Conservation (phyloP, 2,113 vertebrate species). For the Mellivora capensis region DNA sequence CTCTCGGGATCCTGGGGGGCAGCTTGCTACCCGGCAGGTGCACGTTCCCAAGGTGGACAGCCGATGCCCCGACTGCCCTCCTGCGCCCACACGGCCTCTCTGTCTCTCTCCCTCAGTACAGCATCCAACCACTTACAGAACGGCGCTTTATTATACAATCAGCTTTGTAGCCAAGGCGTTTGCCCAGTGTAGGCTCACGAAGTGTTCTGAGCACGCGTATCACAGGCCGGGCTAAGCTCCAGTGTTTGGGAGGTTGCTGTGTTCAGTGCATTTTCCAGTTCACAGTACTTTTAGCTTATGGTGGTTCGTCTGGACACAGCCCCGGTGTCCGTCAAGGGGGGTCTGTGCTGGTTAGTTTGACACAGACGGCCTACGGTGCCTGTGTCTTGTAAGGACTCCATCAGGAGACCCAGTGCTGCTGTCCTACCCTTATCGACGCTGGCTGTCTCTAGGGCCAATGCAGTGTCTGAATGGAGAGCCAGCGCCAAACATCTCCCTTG, state of each 20-base stretch:
- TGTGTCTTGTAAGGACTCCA: background rate
- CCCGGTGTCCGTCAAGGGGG: background rate
- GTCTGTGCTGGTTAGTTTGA: background rate
- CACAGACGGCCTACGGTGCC: background rate
- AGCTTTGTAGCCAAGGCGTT: background rate
- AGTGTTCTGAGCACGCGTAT: background rate
- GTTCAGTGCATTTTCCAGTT: background rate
- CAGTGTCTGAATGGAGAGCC: background rate
- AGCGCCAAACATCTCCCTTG: background rate
- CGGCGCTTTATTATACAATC: background rate
- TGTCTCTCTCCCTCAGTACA: background rate
- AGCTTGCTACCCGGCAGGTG: background rate
- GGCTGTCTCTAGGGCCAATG: background rate
- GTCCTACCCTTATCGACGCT: fast-evolving
- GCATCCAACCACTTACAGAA: background rate
- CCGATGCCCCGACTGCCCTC: background rate
- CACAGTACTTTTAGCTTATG: background rate
- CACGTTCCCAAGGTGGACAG: background rate
- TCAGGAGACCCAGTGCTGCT: too few species aligned
- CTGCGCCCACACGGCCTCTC: background rate
- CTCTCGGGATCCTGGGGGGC: background rate
- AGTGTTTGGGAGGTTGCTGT: background rate
- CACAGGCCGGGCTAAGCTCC: background rate
- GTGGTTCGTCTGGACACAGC: background rate
- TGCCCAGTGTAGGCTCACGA: background rate